Evolutionary conservation across 92 coral and sea anemone genomes (phyloP).

Genomic region (Umimayanthus kanabou): DNA sequence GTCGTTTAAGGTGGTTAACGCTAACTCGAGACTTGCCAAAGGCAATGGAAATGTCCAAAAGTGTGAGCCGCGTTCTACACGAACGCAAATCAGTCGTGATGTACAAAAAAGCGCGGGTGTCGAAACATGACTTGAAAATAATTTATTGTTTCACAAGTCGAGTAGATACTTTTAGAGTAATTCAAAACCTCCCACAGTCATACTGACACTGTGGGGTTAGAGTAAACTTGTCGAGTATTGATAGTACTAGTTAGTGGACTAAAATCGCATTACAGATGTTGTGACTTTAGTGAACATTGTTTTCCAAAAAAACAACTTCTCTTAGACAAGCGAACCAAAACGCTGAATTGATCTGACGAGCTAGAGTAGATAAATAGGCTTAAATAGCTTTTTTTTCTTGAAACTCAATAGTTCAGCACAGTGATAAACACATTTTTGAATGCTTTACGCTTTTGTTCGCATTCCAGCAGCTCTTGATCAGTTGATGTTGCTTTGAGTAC

Average conservation of each 20-base stretch:
- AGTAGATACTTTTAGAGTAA: conserved; percentile 1
- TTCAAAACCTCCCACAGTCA: conserved; percentile 7
- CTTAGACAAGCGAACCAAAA: conserved; percentile 12
- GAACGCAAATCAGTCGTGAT: not conserved
- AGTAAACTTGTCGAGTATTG: not conserved
- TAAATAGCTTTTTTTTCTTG: not conserved
- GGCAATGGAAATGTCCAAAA: conserved; percentile 1
- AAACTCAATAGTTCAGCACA: not conserved
- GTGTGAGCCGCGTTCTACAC: not conserved
- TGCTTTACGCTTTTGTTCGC: conserved; percentile 24
- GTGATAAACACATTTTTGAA: conserved; percentile 34
- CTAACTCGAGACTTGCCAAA: not conserved
- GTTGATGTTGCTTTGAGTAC: not conserved
- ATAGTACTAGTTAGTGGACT: too few relatives aligned
- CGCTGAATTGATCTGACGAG: not conserved
- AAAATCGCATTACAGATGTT: conserved; percentile 5
- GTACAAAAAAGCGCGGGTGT: not conserved
- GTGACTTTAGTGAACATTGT: conserved; percentile 18
- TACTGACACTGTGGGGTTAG: conserved; percentile 3
- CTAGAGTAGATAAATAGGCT: not conserved
- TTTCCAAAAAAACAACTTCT: conserved; percentile 18
- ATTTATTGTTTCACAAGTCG: not conserved
- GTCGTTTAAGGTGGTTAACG: not conserved
- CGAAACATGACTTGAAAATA: not conserved
- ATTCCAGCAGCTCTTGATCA: conserved; percentile 22